These are phyloP conservation scores for Equus quagga DNA, from an alignment of 2,113 vertebrate genomes.

Conservation along the genomic window DNA sequence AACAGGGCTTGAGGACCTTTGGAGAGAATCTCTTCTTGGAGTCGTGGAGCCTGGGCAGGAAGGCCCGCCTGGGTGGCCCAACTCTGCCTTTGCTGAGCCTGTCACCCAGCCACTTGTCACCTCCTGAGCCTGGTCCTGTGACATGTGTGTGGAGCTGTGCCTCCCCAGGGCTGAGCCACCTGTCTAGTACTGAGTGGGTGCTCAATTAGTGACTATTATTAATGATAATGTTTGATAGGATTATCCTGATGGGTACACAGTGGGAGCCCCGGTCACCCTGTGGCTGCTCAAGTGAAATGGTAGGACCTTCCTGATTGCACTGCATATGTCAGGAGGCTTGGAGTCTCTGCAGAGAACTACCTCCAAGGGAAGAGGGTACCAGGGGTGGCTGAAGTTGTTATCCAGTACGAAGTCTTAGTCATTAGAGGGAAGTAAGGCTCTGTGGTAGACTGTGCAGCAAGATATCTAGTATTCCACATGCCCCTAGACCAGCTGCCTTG, in stretches of 20 bases:
- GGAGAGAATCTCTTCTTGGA: not conserved
- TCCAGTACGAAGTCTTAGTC: not conserved
- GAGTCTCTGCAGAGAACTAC: not conserved
- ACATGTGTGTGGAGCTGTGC: not conserved
- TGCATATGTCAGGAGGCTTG: not conserved
- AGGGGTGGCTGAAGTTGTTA: accelerated
- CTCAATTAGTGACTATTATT: not conserved
- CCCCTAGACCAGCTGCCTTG: not conserved
- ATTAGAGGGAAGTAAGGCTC: not conserved
- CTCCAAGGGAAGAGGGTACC: too few relatives aligned
- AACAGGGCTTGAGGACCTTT: not conserved
- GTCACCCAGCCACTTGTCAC: not conserved
- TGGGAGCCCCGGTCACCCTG: not conserved
- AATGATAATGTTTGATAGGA: not conserved
- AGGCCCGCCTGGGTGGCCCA: too few relatives aligned
- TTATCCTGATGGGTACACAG: not conserved
- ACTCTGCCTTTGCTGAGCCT: not conserved
- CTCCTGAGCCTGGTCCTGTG: not conserved
- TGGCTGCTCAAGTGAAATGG: not conserved
- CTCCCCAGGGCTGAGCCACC: not conserved
- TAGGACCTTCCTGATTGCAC: not conserved
- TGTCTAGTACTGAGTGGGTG: not conserved
- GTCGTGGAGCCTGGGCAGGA: too few relatives aligned
- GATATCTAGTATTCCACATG: accelerated
- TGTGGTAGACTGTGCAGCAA: not conserved